Conservation (phyloP, 2,113 vertebrate species). For the Parus major region DNA sequence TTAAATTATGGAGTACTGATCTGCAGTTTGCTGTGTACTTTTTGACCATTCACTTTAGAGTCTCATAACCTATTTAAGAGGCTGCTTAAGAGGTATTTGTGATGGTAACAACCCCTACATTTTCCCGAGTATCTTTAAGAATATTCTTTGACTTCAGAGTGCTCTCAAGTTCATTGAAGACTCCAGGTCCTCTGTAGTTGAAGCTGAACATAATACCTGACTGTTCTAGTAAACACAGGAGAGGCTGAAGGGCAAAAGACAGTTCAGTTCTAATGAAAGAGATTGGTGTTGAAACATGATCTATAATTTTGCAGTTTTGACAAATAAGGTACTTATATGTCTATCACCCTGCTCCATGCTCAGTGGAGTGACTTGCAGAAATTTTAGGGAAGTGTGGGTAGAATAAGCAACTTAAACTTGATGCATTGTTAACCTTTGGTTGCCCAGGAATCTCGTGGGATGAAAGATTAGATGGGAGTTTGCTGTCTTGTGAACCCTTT, state of each 20-base stretch:
- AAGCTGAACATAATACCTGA: not conserved
- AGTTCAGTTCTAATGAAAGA: not conserved
- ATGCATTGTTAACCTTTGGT: not conserved
- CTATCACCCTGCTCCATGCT: accelerated
- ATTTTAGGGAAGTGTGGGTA: not conserved
- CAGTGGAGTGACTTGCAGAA: not conserved
- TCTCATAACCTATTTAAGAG: not conserved
- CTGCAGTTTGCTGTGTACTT: not conserved
- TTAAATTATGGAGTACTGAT: not conserved
- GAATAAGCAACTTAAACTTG: not conserved
- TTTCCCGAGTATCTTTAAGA: not conserved
- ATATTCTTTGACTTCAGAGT: not conserved
- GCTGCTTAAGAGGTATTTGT: not conserved
- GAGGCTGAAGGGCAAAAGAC: not conserved
- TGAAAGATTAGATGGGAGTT: not conserved
- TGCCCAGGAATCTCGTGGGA: not conserved
- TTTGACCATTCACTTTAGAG: not conserved
- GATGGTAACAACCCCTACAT: not conserved
- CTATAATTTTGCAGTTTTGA: not conserved
- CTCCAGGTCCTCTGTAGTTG: not conserved
- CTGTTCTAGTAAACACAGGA: not conserved
- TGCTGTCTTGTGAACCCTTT: not conserved
- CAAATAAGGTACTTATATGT: not conserved
- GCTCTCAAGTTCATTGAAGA: not conserved
- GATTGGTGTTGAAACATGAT: not conserved